Evolutionary conservation across 2,888 invertebrate species (phyloP), one percentile per base, ranked within the genome.

Genomic region (Andrena bucephala): DNA sequence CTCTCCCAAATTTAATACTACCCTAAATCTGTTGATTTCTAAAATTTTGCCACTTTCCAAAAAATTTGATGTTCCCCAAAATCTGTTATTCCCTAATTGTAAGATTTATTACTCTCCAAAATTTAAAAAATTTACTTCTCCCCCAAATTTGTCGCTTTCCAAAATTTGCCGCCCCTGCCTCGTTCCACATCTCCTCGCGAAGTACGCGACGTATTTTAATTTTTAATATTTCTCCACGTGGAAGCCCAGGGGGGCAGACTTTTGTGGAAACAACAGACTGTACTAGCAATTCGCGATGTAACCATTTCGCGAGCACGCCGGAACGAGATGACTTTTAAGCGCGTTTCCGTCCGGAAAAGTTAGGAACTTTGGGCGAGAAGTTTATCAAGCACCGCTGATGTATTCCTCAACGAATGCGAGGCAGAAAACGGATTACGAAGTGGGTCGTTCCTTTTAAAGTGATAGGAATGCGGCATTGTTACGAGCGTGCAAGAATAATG

Each of bases 301-400:
- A 59, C 72, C 54, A 68, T 85, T 82, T 78, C 73, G 50, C 59
- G 76, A 74, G 67, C 50, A 66, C 36, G 69, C 66, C 36, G 75
- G 76, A 83, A 83, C 72, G 70, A 33, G 67, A 31, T 68, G 75
- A 81, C 73, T 86, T 50, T 85, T 81, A 85, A 86, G 72, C 70
- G 67, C 75, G 69, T 79, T 83, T 83, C 62, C 72, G 74, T 77
- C 62, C 27, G 52, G 10, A 27, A 1, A 79, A 85, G 66, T 80
- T 80, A 29, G 10, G 62, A 77, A 85, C 59, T 54, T 77, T 67
- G 59, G 24, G 62, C 24, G 71, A 60, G 57, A 77, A 85, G 79
- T 85, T 85, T 85, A 80, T 80, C 85, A 77, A 71, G 62, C 20
- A n/a, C 7, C 13, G 62, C 24, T 10, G 62, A 60, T 4, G 20